Conservation (phyloP, 2,113 vertebrate species). For the Cinclus cinclus region DNA sequence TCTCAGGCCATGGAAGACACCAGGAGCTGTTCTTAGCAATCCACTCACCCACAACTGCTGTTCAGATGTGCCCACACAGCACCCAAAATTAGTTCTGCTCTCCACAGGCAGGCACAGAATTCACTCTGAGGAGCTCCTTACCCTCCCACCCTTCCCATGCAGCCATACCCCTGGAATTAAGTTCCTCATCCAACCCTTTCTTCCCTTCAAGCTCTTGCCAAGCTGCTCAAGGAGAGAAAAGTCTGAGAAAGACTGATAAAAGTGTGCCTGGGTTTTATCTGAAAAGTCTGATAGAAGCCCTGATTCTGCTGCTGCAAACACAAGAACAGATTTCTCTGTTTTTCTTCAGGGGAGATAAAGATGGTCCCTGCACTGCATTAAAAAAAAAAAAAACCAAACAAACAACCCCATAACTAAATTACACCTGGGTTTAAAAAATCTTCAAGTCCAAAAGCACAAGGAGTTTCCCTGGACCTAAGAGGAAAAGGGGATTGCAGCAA, state of each 20-base stretch:
- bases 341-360: background rate
- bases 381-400: too few species aligned
- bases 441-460: background rate
- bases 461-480: background rate
- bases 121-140: background rate
- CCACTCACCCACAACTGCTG: background rate
- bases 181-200: background rate
- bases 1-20: background rate
- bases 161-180: background rate
- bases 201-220: background rate
- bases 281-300: background rate
- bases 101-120: background rate
- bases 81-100: background rate
- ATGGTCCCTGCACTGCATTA: background rate
- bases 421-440: background rate
- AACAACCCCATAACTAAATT: background rate
- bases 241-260: background rate
- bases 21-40: constrained; percentile 13
- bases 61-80: background rate
- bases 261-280: background rate
- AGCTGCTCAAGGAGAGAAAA: background rate
- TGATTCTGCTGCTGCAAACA: background rate
- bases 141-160: background rate
- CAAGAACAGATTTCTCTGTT: background rate
- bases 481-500: background rate